Percentiles rank a stretch among this genome's conserved stretches.
Conservation (phyloP, 2,888 invertebrate genomes). For the Athetis lepigone region DNA sequence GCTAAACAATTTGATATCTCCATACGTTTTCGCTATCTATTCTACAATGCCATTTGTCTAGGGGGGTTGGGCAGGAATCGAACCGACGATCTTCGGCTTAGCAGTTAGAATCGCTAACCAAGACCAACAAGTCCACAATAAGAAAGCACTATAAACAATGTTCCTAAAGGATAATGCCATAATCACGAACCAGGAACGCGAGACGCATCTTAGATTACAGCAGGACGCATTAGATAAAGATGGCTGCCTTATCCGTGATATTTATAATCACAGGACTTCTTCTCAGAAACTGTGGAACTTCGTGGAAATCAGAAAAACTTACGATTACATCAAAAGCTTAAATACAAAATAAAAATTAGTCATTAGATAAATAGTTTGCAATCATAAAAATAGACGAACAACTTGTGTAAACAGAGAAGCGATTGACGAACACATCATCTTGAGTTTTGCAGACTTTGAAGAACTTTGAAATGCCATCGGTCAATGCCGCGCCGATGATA, state of each 20-base stretch:
- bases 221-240: constrained; percentile 35
- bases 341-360: too few species aligned
- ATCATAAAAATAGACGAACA: too few species aligned
- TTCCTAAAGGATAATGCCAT: constrained; percentile 29
- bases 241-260: constrained; percentile 19
- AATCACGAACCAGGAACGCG: constrained; percentile 42
- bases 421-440: too few species aligned
- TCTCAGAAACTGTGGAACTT: background rate
- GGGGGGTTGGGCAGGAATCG: too few species aligned
- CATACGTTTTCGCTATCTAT: too few species aligned
- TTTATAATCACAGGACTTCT: constrained; percentile 18
- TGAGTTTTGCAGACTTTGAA: constrained; percentile 18
- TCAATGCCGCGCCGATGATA: constrained; percentile 46
- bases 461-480: constrained; percentile 53
- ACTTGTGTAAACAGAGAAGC: too few species aligned
- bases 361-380: too few species aligned
- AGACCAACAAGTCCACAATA: too few species aligned
- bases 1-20: too few species aligned
- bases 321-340: background rate
- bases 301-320: background rate
- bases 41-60: too few species aligned
- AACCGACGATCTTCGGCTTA: too few species aligned
- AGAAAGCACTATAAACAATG: background rate
- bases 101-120: too few species aligned
- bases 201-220: constrained; percentile 44